Percentiles rank a stretch among this genome's conserved stretches.
Conservation (phyloP, 2,797 vertebrate species). For the Ceryle rudis region DNA sequence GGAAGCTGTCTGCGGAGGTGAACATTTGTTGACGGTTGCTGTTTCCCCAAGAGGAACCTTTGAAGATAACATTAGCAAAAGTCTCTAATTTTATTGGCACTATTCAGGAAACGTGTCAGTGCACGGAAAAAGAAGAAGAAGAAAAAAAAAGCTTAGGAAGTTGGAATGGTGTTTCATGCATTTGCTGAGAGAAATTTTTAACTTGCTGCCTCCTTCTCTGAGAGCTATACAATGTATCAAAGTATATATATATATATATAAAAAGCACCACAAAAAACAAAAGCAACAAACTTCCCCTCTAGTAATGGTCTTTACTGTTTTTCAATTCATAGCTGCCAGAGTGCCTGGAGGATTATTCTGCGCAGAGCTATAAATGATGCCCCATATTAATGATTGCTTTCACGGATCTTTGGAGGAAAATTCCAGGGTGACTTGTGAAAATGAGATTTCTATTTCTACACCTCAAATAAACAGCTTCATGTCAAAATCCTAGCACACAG, state of each 20-base stretch:
- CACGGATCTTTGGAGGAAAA: constrained; percentile 34
- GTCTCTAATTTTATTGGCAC: neutral
- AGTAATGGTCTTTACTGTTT: constrained; percentile 9
- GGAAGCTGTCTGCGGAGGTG: neutral
- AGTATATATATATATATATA: neutral
- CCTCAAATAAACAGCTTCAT: neutral
- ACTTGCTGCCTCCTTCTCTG: neutral
- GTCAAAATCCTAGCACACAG: neutral
- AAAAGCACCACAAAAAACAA: neutral
- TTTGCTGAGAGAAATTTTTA: neutral
- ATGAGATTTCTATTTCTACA: constrained; percentile 31
- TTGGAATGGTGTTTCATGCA: neutral
- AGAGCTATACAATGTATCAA: neutral
- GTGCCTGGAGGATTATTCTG: constrained; percentile 32
- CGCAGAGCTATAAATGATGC: constrained; percentile 17
- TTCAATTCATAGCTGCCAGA: neutral
- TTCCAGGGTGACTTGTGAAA: neutral
- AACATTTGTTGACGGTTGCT: neutral
- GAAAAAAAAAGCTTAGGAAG: neutral
- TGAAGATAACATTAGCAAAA: neutral
- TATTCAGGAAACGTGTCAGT: neutral
- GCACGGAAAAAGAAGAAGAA: neutral
- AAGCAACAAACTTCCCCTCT: neutral
- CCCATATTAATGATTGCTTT: constrained; percentile 11
- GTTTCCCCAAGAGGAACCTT: neutral